These are phyloP conservation scores for Sinocyclocheilus grahami DNA, from an alignment of 2,113 vertebrate species.

Conservation along the genomic window DNA sequence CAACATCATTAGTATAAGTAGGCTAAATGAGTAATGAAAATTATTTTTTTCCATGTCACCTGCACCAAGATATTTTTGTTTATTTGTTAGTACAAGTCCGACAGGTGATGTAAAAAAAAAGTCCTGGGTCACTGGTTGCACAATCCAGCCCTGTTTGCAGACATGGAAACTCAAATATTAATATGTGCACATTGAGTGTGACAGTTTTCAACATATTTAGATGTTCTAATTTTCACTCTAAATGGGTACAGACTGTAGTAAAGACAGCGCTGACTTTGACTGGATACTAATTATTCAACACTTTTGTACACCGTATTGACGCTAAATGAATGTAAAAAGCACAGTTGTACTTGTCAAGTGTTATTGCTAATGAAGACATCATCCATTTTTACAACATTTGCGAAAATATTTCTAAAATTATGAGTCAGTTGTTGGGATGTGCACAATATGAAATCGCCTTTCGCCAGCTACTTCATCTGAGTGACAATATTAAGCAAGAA, in stretches of 20 bases:
- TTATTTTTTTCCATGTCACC: too few relatives aligned
- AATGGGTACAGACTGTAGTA: not conserved
- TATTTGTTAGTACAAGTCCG: not conserved
- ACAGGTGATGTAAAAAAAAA: too few relatives aligned
- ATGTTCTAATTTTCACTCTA: not conserved
- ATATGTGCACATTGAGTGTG: not conserved
- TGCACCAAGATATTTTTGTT: not conserved
- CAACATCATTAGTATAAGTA: not conserved
- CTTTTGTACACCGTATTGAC: not conserved
- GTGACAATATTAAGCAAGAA: not conserved
- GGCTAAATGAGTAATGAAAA: not conserved
- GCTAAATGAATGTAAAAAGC: not conserved
- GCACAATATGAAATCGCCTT: not conserved
- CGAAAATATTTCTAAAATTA: not conserved
- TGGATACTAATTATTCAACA: not conserved
- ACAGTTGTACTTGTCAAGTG: not conserved
- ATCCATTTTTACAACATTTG: not conserved
- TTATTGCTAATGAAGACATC: not conserved
- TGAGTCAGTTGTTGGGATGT: not conserved
- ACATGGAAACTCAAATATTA: not conserved
- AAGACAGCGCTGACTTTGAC: not conserved
- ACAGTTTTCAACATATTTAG: not conserved
- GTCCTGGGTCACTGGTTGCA: too few relatives aligned
- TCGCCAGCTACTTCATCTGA: not conserved
- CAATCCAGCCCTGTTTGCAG: too few relatives aligned